phyloP scores from a whole-genome alignment of 2,888 invertebrate species.

The Oscheius myriophilus region DNA sequence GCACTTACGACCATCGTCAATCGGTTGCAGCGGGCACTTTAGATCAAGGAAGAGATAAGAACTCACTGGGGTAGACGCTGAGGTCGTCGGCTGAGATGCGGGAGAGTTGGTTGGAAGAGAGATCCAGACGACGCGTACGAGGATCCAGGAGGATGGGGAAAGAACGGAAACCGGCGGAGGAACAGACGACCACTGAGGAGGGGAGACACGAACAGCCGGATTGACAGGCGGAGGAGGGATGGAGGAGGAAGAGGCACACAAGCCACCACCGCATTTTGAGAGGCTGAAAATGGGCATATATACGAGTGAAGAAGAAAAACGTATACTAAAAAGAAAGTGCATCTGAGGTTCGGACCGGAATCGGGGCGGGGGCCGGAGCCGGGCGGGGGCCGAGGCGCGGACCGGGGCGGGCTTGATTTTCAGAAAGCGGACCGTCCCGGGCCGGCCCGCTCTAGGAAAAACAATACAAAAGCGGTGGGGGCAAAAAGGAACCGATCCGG shows the following conservation, averaged over 20 bases:
- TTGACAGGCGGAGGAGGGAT: constrained; percentile 34
- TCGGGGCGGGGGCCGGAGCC: too few relatives aligned
- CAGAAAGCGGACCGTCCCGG: too few relatives aligned
- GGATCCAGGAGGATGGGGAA: constrained; percentile 54
- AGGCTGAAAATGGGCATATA: background rate
- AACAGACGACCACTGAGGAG: constrained; percentile 34
- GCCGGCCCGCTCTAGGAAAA: too few relatives aligned
- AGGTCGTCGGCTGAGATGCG: constrained; percentile 47
- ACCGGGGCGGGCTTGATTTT: too few relatives aligned
- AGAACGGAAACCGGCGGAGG: constrained; percentile 29
- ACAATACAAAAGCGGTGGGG: too few relatives aligned
- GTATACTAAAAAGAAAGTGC: background rate
- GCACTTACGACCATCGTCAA: constrained; percentile 18
- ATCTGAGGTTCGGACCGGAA: too few relatives aligned
- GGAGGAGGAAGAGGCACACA: background rate
- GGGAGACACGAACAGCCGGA: constrained; percentile 46
- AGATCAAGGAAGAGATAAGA: constrained; percentile 9
- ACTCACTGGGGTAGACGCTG: constrained; percentile 55
- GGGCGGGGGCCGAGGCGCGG: too few relatives aligned
- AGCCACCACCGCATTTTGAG: background rate
- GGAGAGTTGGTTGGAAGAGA: constrained; percentile 43
- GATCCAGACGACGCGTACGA: constrained; percentile 40
- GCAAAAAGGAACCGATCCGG: too few relatives aligned
- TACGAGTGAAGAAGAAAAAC: background rate
- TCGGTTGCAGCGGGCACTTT: constrained; percentile 23